Evolutionary conservation across 64 coral and sea anemone genomes (phyloP), one percentile per base, ranked within the genome.

Genomic region (Montipora efflorescens): DNA sequence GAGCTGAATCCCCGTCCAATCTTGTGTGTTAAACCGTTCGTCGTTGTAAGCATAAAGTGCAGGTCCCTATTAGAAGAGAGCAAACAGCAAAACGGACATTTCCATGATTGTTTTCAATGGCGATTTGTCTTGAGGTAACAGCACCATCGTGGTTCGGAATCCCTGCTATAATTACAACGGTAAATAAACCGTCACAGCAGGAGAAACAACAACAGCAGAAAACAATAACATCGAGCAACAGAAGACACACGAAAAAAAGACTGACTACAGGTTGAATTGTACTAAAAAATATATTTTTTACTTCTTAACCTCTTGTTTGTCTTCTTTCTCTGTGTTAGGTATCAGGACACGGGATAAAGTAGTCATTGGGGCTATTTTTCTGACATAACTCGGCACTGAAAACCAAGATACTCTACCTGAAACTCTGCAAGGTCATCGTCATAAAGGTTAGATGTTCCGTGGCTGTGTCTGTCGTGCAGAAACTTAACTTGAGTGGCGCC

Each of bases 31-130:
- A 89, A 96, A 96, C 68, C 48, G 16, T 1, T 90, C 94, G 66
- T 96, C 43, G 59, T 96, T 96, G 77, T 93, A 96, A 20, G 94
- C 84, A 69, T 96, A 96, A 7, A 96, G 78, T 2, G 94, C 94
- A 3, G 94, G 94, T 14, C 94, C 94, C 94, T 96, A 28, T 28
- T 45, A 23, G 7, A 19, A 68, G 25, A 48, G 9, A 47, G 36
- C 36, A 76, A 74, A 79, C 20, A 68, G 16, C 64, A 68, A 20
- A 68, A 68, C 2, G 0, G 64, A 68, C 12, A 68, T 18, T 68
- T 68, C 16, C 16, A 18, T 1, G 64, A 68, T 13, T 20, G 64
- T 18, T 18, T n/a, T 36, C 36, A 36, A 36, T 36, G 36, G 36
- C 36, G 1, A 36, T 36, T 36, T 36, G 36, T 0, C 36, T 36